A percentile compares a stretch with the other conserved stretches of the same genome.
These are phyloP conservation scores for Allobates femoralis DNA, from an alignment of 2,797 vertebrate genomes.

Conservation along the genomic window DNA sequence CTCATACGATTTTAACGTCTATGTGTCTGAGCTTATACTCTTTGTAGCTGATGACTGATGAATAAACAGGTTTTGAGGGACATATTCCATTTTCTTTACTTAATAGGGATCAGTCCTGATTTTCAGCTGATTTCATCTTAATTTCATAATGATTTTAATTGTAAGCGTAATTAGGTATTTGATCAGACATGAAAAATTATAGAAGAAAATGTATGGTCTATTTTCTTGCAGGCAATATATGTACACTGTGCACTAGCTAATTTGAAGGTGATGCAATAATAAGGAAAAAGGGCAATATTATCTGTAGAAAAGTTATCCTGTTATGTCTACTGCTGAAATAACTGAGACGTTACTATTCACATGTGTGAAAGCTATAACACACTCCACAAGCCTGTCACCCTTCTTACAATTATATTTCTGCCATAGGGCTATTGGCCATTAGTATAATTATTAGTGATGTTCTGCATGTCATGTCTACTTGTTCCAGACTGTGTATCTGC, in stretches of 20 bases:
- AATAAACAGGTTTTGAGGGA: no score
- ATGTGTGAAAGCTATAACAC: not conserved
- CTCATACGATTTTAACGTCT: no score
- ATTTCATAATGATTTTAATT: no score
- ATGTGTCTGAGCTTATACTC: no score
- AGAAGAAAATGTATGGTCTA: not conserved
- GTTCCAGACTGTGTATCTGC: conserved; percentile 2
- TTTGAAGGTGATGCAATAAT: not conserved
- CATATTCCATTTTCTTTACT: no score
- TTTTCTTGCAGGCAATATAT: not conserved
- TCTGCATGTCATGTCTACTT: conserved; percentile 25
- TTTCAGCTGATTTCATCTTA: no score
- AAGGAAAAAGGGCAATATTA: not conserved
- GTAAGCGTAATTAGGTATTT: not conserved
- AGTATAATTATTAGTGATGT: conserved; percentile 28
- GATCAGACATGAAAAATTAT: not conserved
- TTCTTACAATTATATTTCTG: conserved; percentile 15
- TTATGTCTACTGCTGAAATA: not conserved
- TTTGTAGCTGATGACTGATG: no score
- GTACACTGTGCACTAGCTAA: not conserved
- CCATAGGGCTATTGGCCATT: conserved; percentile 15
- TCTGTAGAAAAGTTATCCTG: not conserved
- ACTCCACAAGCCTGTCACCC: conserved; percentile 13
- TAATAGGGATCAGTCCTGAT: no score
- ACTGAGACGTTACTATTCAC: not conserved